phyloP scores from a whole-genome alignment of 1,140 invertebrate species.

The Brachionus sp. region DNA sequence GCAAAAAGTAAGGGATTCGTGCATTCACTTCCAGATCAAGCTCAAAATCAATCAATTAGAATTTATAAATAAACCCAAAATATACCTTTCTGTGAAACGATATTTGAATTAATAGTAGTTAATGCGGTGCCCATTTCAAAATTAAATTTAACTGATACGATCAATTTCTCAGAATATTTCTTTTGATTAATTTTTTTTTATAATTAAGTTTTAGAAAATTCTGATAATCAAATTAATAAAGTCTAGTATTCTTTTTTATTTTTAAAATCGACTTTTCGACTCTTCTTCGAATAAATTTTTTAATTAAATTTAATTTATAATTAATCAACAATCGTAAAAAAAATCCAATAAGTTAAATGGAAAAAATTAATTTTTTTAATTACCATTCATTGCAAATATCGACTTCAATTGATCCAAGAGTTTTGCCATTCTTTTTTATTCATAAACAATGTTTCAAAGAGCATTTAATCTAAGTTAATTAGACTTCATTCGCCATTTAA shows the following conservation, averaged over 20 bases:
- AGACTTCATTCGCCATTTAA: neutral
- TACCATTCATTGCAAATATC: constrained; percentile 34
- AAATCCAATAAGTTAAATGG: neutral
- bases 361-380: constrained; percentile 41
- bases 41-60: neutral
- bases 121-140: constrained; percentile 21
- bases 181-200: neutral
- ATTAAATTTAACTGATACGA: neutral
- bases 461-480: constrained; percentile 1
- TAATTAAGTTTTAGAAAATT: neutral
- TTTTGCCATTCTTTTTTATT: neutral
- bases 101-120: constrained; percentile 22
- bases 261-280: neutral
- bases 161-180: neutral
- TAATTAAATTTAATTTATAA: neutral
- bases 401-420: constrained; percentile 37
- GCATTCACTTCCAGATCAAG: neutral
- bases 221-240: neutral
- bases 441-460: neutral
- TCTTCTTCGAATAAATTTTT: neutral
- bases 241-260: neutral
- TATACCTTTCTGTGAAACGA: constrained; percentile 13
- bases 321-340: neutral
- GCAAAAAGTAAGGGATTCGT: neutral
- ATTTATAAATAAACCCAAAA: neutral